phyloP scores from a whole-genome alignment of 2,888 invertebrate species.

The Philonicus albiceps region DNA sequence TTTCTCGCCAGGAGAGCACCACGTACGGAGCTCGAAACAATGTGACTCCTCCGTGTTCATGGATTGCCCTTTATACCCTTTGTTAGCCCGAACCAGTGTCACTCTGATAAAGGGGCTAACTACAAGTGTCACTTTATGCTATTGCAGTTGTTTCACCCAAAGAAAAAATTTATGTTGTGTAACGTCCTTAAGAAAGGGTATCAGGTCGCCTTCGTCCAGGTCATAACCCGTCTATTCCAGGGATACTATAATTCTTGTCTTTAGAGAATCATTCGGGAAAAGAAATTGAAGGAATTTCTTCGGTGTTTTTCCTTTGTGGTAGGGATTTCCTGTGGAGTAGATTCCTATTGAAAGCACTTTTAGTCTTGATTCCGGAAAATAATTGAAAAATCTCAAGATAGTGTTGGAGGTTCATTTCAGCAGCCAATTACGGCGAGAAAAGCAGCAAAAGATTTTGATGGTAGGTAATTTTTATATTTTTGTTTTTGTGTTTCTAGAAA shows the following conservation, averaged over 20 bases:
- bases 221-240: not conserved
- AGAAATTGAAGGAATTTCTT: not conserved
- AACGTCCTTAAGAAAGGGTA: not conserved
- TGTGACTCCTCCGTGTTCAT: not conserved
- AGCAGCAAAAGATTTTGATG: not conserved
- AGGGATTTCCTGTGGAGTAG: not conserved
- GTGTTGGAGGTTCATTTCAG: not conserved
- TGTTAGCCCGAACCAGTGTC: not conserved
- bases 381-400: not conserved
- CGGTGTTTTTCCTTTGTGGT: not conserved
- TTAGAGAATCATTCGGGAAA: not conserved
- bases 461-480: not conserved
- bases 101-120: not conserved
- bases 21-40: not conserved
- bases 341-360: not conserved
- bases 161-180: conserved; percentile 14
- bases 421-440: not conserved
- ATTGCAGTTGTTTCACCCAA: conserved; percentile 8
- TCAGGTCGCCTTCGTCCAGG: not conserved
- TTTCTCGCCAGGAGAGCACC: not conserved
- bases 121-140: conserved; percentile 21
- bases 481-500: not conserved
- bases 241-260: not conserved
- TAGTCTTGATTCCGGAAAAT: not conserved
- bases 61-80: not conserved